phyloP scores from a whole-genome alignment of 2,888 invertebrate genomes.

The Synanthedon formicaeformis region DNA sequence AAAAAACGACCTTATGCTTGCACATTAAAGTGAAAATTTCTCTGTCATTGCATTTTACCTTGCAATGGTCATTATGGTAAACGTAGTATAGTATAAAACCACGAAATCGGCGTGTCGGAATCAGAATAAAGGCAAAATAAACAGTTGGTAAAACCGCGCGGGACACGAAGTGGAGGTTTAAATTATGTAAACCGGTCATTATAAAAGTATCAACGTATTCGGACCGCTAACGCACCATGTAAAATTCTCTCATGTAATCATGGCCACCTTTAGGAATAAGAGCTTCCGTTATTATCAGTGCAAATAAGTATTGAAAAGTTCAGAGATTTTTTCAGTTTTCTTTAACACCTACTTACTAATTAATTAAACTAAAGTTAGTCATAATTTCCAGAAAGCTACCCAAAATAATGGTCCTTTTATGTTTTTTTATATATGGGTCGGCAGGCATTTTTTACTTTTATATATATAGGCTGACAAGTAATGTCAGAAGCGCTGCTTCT shows the following conservation, averaged over 20 bases:
- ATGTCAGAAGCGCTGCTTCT: too few relatives aligned
- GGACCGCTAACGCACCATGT: not conserved
- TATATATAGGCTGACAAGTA: too few relatives aligned
- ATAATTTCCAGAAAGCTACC: too few relatives aligned
- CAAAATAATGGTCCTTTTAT: too few relatives aligned
- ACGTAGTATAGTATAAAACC: constrained; percentile 63
- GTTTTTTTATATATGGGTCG: too few relatives aligned
- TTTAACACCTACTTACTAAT: too few relatives aligned
- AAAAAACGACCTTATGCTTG: constrained; percentile 37
- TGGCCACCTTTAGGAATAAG: not conserved
- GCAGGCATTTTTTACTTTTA: too few relatives aligned
- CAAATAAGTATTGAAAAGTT: too few relatives aligned
- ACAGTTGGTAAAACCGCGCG: constrained; percentile 49
- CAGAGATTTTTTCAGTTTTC: too few relatives aligned
- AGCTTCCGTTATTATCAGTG: too few relatives aligned
- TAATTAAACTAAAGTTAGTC: too few relatives aligned
- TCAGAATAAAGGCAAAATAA: constrained; percentile 66
- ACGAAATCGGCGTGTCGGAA: constrained; percentile 68
- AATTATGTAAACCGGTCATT: constrained; percentile 45
- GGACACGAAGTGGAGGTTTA: constrained; percentile 27
- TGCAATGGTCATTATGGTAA: constrained; percentile 67
- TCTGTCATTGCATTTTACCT: constrained; percentile 28
- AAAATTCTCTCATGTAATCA: constrained; percentile 3
- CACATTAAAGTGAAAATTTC: constrained; percentile 31
- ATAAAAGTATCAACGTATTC: constrained; percentile 37